These are phyloP conservation scores for Oriolus oriolus DNA, from an alignment of 2,113 vertebrate species.

Conservation along the genomic window DNA sequence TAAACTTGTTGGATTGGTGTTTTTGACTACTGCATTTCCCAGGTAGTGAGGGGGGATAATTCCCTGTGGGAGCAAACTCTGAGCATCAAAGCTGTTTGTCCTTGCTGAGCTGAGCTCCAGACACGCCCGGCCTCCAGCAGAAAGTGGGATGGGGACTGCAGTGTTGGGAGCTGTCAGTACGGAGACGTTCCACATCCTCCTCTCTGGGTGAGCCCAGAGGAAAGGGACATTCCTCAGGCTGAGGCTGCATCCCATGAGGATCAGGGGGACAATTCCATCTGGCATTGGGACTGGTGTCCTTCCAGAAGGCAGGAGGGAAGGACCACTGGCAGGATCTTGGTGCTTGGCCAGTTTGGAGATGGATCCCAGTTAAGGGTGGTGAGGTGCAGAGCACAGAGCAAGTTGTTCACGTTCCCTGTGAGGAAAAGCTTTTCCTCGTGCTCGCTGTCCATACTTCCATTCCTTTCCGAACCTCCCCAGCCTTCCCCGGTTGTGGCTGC, in stretches of 20 bases:
- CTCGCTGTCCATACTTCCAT: fast-evolving
- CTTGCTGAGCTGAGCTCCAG: background rate
- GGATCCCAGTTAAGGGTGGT: background rate
- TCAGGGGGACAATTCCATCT: background rate
- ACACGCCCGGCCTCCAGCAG: background rate
- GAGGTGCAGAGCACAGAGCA: background rate
- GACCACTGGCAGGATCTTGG: background rate
- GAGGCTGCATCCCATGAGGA: background rate
- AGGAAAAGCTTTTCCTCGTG: background rate
- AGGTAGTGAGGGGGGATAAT: background rate
- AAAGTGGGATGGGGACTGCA: background rate
- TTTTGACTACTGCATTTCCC: background rate
- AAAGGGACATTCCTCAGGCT: background rate
- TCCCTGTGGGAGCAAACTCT: background rate
- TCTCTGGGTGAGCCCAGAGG: background rate
- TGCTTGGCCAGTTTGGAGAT: background rate
- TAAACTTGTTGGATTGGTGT: background rate
- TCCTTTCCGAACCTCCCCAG: background rate
- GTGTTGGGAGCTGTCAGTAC: background rate
- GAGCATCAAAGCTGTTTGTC: background rate
- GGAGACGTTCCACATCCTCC: background rate
- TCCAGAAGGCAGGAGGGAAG: background rate
- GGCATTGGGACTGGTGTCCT: background rate
- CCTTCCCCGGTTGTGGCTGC: fast-evolving
- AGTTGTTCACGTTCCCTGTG: fast-evolving